Evolutionary conservation across 2,888 invertebrate species (phyloP), one percentile per base, ranked within the genome.

Genomic region (Phyllotreta striolata): DNA sequence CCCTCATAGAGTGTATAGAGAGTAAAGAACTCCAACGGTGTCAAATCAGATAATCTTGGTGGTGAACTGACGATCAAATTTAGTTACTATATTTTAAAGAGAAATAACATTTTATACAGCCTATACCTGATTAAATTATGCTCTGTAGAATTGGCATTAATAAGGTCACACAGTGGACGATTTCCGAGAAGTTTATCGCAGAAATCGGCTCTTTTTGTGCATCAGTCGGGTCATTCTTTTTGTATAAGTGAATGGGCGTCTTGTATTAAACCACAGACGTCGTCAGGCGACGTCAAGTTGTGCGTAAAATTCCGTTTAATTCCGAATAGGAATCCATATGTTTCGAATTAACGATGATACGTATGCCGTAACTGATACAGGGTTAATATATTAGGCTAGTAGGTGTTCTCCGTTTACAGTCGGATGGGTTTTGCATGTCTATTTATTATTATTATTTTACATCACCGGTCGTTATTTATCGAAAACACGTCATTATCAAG

Each of bases 271-370:
- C 35, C 34, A 24, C 47, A 49, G 10, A 49, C 49, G 37, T 49
- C 49, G n/a, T n/a, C 34, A 14, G 34, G 34, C 6, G 37, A 49
- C 12, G 12, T 35, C 8, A 49, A 49, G 1, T 49, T 49, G 49
- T 49, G 49, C 49, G 49, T 49, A 49, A 49, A 49, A 49, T 49
- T 49, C 49, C 34, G 49, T 49, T 35, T 49, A 49, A 49, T 49
- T 49, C 35, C 6, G 35, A 49, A 35, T 35, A 8, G 6, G 35
- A 14, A 35, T 12, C 35, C 49, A 49, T 49, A 34, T 49, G 49
- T 49, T 49, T 49, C 49, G 35, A 34, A 49, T 49, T 49, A 49
- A 35, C 6, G 37, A 47, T 5, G 49, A 35, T 35, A 49, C 12
- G 49, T 34, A 49, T 24, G 13, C 12, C 14, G 47, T 47, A 47